These are phyloP conservation scores for Hylaeus anthracinus DNA, from an alignment of 1,140 invertebrate genomes.

Conservation along the genomic window DNA sequence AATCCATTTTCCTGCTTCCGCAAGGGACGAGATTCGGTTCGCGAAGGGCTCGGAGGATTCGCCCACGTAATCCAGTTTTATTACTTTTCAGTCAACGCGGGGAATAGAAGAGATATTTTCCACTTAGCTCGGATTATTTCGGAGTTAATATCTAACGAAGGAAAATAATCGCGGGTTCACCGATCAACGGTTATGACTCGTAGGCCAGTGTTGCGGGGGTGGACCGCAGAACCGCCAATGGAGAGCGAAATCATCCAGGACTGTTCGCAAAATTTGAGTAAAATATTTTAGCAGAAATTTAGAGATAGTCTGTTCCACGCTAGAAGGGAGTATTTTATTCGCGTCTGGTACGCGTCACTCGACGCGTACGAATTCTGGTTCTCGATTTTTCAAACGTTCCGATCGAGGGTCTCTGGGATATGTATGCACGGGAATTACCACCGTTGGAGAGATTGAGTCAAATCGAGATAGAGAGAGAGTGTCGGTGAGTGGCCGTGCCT, in stretches of 20 bases:
- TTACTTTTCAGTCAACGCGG: conserved; percentile 65
- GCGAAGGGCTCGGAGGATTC: conserved; percentile 50
- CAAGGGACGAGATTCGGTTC: conserved; percentile 54
- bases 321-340: neutral
- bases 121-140: conserved; percentile 65
- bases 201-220: neutral
- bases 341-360: neutral
- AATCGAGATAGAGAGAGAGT: neutral
- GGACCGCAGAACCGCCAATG: neutral
- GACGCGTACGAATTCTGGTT: neutral
- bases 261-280: no score
- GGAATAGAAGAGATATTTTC: conserved; percentile 53
- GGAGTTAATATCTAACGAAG: conserved; percentile 58
- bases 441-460: neutral
- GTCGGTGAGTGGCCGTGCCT: conserved; percentile 8
- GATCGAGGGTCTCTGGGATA: neutral
- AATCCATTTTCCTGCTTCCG: conserved; percentile 62
- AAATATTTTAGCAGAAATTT: no score
- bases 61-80: conserved; percentile 63
- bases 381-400: neutral
- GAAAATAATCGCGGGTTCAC: conserved; percentile 42
- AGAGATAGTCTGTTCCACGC: neutral
- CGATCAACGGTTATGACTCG: conserved; percentile 14
- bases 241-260: no score
- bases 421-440: neutral